Percentiles rank a stretch among this genome's conserved stretches.
These are phyloP conservation scores for Etheostoma spectabile DNA, from an alignment of 2,113 vertebrate species.

Conservation along the genomic window DNA sequence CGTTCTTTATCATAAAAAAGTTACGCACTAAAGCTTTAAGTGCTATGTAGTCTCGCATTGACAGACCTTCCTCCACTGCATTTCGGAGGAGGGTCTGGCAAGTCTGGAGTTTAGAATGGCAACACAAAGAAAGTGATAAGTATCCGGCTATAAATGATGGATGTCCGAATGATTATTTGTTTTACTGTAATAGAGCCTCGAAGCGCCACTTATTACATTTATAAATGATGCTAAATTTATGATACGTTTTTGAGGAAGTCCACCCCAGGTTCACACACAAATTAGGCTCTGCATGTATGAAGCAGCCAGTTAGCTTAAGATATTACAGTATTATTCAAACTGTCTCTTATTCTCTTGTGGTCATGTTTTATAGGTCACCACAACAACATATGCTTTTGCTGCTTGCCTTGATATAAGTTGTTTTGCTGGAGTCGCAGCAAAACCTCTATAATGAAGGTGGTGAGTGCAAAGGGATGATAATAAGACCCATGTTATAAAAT, in stretches of 20 bases:
- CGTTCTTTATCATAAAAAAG: no score
- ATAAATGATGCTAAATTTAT: conserved; percentile 1
- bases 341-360: neutral
- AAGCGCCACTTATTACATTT: neutral
- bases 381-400: neutral
- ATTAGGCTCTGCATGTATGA: neutral
- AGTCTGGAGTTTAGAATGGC: no score
- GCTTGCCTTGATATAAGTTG: neutral
- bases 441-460: no score
- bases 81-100: no score
- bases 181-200: conserved; percentile 19
- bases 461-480: neutral
- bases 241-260: neutral
- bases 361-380: no score
- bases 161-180: conserved; percentile 13
- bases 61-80: no score
- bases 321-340: neutral
- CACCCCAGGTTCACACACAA: neutral
- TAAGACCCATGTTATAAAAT: neutral
- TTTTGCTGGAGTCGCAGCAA: no score
- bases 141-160: no score
- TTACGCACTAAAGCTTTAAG: no score
- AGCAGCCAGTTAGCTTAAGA: neutral
- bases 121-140: no score
- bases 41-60: no score